Conservation (phyloP, 1,140 invertebrate species). For the Saxidomus purpurata region DNA sequence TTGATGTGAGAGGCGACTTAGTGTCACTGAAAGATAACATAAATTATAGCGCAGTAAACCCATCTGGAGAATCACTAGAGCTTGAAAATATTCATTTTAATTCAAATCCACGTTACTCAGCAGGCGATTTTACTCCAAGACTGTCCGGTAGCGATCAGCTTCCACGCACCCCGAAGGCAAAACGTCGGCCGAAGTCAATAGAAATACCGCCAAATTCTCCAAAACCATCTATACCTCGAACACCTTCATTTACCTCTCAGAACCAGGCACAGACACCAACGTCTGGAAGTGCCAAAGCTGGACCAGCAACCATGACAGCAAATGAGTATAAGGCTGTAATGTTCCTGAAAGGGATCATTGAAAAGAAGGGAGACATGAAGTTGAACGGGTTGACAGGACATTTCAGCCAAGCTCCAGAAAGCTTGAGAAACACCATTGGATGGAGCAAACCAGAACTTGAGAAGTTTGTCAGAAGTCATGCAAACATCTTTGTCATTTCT, state of each 20-base stretch:
- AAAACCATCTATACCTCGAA: constrained; percentile 70
- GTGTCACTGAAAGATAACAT: constrained; percentile 85
- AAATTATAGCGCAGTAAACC: constrained; percentile 81
- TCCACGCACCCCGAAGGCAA: constrained; percentile 78
- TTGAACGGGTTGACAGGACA: constrained; percentile 82
- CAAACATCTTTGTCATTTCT: constrained; percentile 83
- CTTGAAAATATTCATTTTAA: constrained; percentile 71
- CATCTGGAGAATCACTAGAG: constrained; percentile 78
- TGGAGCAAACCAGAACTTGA: constrained; percentile 85
- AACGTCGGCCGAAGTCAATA: constrained; percentile 80
- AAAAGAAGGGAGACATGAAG: constrained; percentile 86
- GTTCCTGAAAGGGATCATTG: constrained; percentile 86
- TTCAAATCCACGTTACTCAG: constrained; percentile 61
- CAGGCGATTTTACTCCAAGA: constrained; percentile 56
- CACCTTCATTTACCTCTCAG: constrained; percentile 50
- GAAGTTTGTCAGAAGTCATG: constrained; percentile 84
- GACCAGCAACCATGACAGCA: constrained; percentile 86
- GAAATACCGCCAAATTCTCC: constrained; percentile 73
- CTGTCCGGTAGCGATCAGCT: constrained; percentile 54
- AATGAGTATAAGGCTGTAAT: constrained; percentile 87
- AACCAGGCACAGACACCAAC: constrained; percentile 32
- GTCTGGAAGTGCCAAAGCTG: constrained; percentile 76
- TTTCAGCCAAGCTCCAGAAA: constrained; percentile 85
- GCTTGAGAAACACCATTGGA: constrained; percentile 85
- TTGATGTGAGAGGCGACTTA: constrained; percentile 85